A percentile compares a stretch with the other conserved stretches of the same genome.
Conservation (phyloP, 30 jellyfish, hydroid and myxozoan species). For the Morbakka virulenta region DNA sequence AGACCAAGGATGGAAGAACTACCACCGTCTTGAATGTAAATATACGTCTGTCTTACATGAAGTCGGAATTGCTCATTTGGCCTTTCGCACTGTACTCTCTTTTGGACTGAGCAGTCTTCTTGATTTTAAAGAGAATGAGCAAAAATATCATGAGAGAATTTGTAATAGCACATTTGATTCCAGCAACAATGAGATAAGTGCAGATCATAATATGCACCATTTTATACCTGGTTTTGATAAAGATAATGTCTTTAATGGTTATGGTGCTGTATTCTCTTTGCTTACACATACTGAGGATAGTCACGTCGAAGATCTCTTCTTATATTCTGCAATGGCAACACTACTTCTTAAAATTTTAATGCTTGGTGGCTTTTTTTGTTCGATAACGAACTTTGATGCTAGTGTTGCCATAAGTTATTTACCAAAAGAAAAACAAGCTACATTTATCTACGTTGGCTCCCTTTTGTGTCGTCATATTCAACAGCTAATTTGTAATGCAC, state of each 20-base stretch:
- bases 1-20: conserved; percentile 42
- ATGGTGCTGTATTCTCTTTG: conserved; percentile 48
- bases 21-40: conserved; percentile 73
- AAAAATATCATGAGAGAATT: too few relatives aligned
- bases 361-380: too few relatives aligned
- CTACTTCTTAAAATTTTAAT: too few relatives aligned
- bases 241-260: conserved; percentile 11
- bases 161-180: too few relatives aligned
- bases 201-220: too few relatives aligned
- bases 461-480: conserved; percentile 67
- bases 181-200: too few relatives aligned
- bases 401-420: too few relatives aligned
- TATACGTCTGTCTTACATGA: conserved; percentile 38
- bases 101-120: too few relatives aligned
- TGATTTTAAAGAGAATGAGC: too few relatives aligned
- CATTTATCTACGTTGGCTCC: conserved; percentile 44
- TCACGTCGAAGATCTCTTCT: conserved; percentile 37
- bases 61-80: conserved; percentile 71
- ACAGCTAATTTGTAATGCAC: conserved; percentile 80
- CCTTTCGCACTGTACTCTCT: conserved; percentile 51
- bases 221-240: conserved; percentile 33
- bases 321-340: too few relatives aligned
- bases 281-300: conserved; percentile 40
- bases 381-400: too few relatives aligned
- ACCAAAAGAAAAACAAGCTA: too few relatives aligned